phyloP scores from a whole-genome alignment of 2,113 vertebrate genomes.

The Strix uralensis region DNA sequence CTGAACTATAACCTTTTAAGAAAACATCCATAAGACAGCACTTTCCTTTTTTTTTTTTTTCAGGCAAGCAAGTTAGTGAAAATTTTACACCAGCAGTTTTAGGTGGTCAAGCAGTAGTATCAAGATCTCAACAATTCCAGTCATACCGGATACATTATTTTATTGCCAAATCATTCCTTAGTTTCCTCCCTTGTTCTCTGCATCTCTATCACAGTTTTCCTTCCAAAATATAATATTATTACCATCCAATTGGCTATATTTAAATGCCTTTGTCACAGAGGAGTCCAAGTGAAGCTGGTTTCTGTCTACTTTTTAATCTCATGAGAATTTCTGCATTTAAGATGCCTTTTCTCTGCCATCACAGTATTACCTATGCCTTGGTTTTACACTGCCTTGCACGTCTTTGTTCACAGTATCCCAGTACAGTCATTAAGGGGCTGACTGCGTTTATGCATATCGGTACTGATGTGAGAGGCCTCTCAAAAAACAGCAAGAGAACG shows the following conservation, averaged over 20 bases:
- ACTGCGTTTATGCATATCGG: not conserved
- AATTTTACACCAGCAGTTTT: not conserved
- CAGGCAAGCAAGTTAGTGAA: not conserved
- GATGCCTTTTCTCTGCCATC: not conserved
- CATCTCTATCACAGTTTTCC: not conserved
- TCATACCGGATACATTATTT: not conserved
- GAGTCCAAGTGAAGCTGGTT: not conserved
- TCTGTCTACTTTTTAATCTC: not conserved
- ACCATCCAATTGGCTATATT: not conserved
- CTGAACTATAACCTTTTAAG: not conserved
- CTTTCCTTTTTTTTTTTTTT: not conserved
- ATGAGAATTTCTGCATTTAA: not conserved
- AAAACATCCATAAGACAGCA: not conserved
- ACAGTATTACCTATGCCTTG: not conserved
- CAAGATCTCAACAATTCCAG: not conserved
- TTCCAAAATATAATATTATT: not conserved
- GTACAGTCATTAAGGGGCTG: not conserved
- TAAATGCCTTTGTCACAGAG: not conserved
- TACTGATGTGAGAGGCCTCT: not conserved
- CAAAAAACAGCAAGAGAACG: not conserved
- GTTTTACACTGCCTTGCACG: not conserved
- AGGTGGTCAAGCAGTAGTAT: not conserved
- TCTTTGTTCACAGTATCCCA: not conserved
- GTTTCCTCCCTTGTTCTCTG: not conserved
- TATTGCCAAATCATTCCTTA: not conserved